Conservation (phyloP, 2,113 vertebrate genomes). For the Ciconia boyciana region DNA sequence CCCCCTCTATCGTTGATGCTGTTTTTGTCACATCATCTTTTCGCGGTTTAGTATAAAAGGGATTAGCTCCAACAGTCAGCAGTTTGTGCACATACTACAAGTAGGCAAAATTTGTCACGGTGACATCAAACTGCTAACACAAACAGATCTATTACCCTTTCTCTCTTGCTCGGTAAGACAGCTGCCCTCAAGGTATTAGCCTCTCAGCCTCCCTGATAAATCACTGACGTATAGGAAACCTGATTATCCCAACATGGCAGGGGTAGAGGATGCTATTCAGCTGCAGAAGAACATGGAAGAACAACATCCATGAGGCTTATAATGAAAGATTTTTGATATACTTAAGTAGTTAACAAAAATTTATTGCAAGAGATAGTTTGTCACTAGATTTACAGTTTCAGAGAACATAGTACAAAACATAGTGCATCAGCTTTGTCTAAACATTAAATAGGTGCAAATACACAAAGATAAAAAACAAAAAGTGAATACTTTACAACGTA, state of each 20-base stretch:
- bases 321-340: slow-evolving; percentile 65
- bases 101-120: background rate
- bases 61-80: background rate
- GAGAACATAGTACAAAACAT: slow-evolving; percentile 81
- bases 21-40: background rate
- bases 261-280: background rate
- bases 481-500: slow-evolving; percentile 77
- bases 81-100: background rate
- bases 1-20: too few species aligned
- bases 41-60: background rate
- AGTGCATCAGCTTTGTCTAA: slow-evolving; percentile 79
- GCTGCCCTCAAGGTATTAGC: background rate
- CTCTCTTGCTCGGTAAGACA: background rate
- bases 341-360: slow-evolving; percentile 79
- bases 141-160: slow-evolving; percentile 32
- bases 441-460: slow-evolving; percentile 80
- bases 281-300: slow-evolving; percentile 51
- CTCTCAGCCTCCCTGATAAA: slow-evolving; percentile 39
- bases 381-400: slow-evolving; percentile 79
- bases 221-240: background rate
- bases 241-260: background rate
- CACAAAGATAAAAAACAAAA: slow-evolving; percentile 74
- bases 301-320: slow-evolving; percentile 27
- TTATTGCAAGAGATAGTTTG: slow-evolving; percentile 80
- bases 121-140: background rate